These are phyloP conservation scores for Apis dorsata DNA, from an alignment of 1,140 invertebrate species.

Conservation along the genomic window DNA sequence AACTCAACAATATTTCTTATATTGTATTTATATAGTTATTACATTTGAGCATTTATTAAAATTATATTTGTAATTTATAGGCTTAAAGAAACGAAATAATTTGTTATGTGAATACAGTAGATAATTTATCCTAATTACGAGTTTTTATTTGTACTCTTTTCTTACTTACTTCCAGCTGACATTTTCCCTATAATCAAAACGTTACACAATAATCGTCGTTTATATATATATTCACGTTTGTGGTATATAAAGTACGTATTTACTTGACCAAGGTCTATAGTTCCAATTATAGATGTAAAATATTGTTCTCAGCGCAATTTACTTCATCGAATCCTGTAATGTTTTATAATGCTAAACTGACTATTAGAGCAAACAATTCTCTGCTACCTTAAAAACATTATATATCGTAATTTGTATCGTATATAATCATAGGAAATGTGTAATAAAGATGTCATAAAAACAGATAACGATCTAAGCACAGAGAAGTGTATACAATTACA, in stretches of 20 bases:
- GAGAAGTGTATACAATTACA: neutral
- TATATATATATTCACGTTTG: neutral
- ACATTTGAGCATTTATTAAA: neutral
- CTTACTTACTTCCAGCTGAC: neutral
- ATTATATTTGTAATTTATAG: neutral
- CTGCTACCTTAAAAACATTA: neutral
- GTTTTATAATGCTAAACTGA: neutral
- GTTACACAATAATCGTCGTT: neutral
- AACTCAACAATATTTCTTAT: no score
- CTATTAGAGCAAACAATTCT: neutral
- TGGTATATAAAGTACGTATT: neutral
- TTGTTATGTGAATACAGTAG: neutral
- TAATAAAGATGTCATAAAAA: slow-evolving; percentile 12
- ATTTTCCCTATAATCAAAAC: neutral
- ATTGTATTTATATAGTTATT: neutral
- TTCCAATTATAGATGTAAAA: neutral
- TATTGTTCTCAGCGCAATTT: neutral
- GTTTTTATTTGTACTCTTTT: neutral
- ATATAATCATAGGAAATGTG: neutral
- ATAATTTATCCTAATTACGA: neutral
- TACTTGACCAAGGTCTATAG: neutral
- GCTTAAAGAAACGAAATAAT: neutral
- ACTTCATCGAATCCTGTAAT: no score
- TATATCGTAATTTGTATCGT: neutral
- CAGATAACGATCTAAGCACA: neutral